Evolutionary conservation across 2,888 invertebrate genomes (phyloP).

Genomic region (Ctena decussata): DNA sequence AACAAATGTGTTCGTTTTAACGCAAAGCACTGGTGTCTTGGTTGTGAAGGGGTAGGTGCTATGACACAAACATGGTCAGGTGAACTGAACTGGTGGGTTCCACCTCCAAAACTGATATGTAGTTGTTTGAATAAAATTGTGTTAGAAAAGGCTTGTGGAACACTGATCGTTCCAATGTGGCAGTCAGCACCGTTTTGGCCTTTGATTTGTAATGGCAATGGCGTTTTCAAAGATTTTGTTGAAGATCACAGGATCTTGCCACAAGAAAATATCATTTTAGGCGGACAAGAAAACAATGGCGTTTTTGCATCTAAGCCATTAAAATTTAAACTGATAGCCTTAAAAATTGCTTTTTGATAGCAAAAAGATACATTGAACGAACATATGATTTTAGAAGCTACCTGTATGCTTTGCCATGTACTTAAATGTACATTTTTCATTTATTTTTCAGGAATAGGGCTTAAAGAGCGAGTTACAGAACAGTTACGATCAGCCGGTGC

Average conservation of each 20-base stretch:
- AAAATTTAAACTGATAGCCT: slow-evolving; percentile 6
- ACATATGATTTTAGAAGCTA: no score
- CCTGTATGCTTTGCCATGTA: no score
- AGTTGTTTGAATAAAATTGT: neutral
- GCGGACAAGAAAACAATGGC: neutral
- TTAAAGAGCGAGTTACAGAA: neutral
- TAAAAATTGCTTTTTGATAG: no score
- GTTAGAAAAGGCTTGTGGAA: neutral
- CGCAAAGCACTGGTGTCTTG: neutral
- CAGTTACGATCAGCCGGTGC: neutral
- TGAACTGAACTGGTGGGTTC: neutral
- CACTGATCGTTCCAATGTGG: slow-evolving; percentile 9
- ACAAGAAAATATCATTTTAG: no score
- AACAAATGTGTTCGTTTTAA: neutral
- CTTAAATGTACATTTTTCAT: no score
- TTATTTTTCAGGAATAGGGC: slow-evolving; percentile 35
- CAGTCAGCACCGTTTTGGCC: slow-evolving; percentile 13
- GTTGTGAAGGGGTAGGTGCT: neutral
- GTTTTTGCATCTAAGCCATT: neutral
- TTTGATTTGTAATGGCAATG: neutral
- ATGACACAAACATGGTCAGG: neutral
- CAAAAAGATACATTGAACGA: no score
- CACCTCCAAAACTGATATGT: neutral
- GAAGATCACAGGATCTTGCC: neutral
- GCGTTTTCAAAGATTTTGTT: neutral